These are phyloP conservation scores for Invenusta paracnida DNA, from an alignment of 2,888 invertebrate species.

Conservation along the genomic window DNA sequence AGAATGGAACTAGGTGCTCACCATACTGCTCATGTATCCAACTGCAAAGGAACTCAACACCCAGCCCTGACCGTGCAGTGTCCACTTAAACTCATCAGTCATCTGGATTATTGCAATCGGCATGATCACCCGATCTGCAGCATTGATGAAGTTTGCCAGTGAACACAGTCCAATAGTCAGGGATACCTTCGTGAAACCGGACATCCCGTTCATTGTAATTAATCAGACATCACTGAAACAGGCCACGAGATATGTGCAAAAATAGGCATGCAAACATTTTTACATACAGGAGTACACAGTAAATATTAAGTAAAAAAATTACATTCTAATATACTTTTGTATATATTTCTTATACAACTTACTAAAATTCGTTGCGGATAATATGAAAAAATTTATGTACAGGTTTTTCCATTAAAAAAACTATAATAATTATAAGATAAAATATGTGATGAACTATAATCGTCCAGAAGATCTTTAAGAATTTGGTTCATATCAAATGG, in stretches of 20 bases:
- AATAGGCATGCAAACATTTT: background rate
- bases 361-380: no score
- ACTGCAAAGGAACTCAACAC: constrained; percentile 72
- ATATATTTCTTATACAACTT: no score
- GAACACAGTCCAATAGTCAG: constrained; percentile 64
- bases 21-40: constrained; percentile 73
- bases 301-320: no score
- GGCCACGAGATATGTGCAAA: background rate
- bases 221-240: background rate
- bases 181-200: background rate
- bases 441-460: no score
- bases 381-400: no score
- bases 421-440: no score
- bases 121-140: constrained; percentile 74
- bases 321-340: no score
- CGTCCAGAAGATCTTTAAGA: no score
- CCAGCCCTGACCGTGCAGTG: constrained; percentile 71
- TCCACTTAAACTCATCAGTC: constrained; percentile 71
- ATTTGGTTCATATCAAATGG: no score
- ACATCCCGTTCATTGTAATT: background rate
- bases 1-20: constrained; percentile 52
- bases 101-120: constrained; percentile 73
- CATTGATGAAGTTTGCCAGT: constrained; percentile 72
- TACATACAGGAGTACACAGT: no score
- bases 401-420: no score